These are phyloP conservation scores for Ectemnius cavifrons DNA, from an alignment of 2,888 invertebrate genomes.

Conservation along the genomic window DNA sequence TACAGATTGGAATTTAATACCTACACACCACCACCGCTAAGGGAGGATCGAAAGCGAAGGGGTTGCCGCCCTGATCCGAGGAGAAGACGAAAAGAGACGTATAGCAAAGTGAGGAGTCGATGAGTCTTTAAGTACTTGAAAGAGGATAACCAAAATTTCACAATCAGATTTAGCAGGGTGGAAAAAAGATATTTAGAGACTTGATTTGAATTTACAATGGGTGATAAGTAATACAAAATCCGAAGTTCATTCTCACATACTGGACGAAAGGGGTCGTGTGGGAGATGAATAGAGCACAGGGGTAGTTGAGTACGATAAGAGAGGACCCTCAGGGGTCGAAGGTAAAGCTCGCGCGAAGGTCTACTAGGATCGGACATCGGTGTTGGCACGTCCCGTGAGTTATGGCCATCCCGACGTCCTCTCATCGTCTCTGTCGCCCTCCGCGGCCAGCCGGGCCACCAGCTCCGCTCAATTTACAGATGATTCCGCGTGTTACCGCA, in stretches of 20 bases:
- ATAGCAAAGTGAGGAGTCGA: background rate
- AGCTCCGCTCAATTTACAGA: conserved; percentile 81
- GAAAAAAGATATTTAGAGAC: too few species aligned
- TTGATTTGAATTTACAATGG: too few species aligned
- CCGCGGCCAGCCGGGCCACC: conserved; percentile 66
- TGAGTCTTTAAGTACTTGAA: too few species aligned
- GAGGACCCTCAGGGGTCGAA: conserved; percentile 47
- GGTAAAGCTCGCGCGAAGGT: conserved; percentile 43
- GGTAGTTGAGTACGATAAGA: conserved; percentile 44
- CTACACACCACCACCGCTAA: conserved; percentile 56
- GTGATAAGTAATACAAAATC: too few species aligned
- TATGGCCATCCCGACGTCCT: conserved; percentile 78
- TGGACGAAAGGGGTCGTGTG: conserved; percentile 14
- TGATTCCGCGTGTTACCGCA: conserved; percentile 80
- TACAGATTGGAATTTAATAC: conserved; percentile 77
- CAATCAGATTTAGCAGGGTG: too few species aligned
- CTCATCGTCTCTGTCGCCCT: conserved; percentile 51
- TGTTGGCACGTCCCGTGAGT: conserved; percentile 77
- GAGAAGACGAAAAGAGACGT: background rate
- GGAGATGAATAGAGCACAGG: conserved; percentile 30
- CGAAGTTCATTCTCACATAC: too few species aligned
- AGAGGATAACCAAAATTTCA: too few species aligned
- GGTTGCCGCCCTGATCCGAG: background rate
- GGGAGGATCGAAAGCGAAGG: background rate
- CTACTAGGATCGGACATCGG: conserved; percentile 60